These are phyloP conservation scores for Cataglyphis cursor DNA, from an alignment of 2,888 invertebrate species.

Conservation along the genomic window DNA sequence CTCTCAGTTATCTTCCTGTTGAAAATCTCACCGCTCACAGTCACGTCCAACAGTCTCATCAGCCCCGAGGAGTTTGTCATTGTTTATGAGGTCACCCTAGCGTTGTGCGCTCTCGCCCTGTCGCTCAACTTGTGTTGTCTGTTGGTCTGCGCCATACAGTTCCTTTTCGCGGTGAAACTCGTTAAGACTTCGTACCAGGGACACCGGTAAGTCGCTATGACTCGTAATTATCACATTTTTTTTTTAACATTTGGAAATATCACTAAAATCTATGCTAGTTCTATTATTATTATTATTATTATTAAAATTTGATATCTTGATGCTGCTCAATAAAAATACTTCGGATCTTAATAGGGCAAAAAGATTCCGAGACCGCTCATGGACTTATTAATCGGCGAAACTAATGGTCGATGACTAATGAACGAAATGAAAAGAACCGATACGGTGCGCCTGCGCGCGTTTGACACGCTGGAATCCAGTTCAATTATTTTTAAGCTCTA, in stretches of 20 bases:
- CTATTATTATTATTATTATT: neutral
- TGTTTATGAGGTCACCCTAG: slow-evolving; percentile 96
- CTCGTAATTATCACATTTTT: neutral
- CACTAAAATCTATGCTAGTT: neutral
- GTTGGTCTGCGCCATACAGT: slow-evolving; percentile 97
- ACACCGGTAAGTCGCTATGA: slow-evolving; percentile 80
- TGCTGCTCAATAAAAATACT: neutral
- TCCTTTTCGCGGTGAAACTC: slow-evolving; percentile 96
- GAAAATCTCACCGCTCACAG: slow-evolving; percentile 92
- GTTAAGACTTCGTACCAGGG: slow-evolving; percentile 92
- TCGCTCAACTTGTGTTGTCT: slow-evolving; percentile 96
- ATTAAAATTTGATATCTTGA: neutral
- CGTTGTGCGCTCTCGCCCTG: slow-evolving; percentile 95
- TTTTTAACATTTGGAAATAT: neutral
- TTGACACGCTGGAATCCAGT: slow-evolving; percentile 77
- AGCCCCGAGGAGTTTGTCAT: slow-evolving; percentile 94
- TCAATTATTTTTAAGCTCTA: slow-evolving; percentile 76
- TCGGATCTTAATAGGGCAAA: slow-evolving; percentile 5
- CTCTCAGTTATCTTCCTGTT: slow-evolving; percentile 94
- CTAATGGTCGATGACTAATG: slow-evolving; percentile 54
- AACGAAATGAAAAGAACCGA: slow-evolving; percentile 50
- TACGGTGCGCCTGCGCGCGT: slow-evolving; percentile 37
- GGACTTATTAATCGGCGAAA: slow-evolving; percentile 16
- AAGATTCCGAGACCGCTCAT: neutral
- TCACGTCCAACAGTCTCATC: slow-evolving; percentile 87